Percentiles rank a stretch among this genome's conserved stretches.
phyloP scores from a whole-genome alignment of 2,888 invertebrate species.

The Tipula vernalis region DNA sequence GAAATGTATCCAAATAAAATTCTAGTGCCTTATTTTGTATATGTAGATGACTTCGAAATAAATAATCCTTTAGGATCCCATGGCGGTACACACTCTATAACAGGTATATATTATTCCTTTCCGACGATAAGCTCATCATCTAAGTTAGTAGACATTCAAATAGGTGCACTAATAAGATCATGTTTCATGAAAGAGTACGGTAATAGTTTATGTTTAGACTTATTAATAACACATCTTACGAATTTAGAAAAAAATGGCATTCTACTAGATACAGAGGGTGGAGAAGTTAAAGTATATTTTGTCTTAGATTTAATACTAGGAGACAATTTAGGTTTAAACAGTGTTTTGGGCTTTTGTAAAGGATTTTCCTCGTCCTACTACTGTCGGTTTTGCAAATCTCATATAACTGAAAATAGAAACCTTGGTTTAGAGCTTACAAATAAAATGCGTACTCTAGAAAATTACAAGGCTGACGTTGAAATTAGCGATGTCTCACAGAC shows the following conservation, averaged over 20 bases:
- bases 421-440: conserved; percentile 16
- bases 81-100: conserved; percentile 8
- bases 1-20: not conserved
- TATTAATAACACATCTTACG: conserved; percentile 17
- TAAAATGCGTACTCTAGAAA: conserved; percentile 17
- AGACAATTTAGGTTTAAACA: conserved; percentile 15
- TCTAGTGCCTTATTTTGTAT: not conserved
- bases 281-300: conserved; percentile 14
- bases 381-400: conserved; percentile 22
- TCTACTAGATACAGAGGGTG: conserved; percentile 14
- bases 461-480: conserved; percentile 17
- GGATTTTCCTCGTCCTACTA: conserved; percentile 19
- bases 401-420: conserved; percentile 15
- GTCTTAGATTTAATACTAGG: conserved; percentile 16
- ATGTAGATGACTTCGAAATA: conserved; percentile 13
- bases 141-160: not conserved
- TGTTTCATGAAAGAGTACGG: not conserved
- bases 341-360: conserved; percentile 15
- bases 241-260: conserved; percentile 17
- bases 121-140: not conserved
- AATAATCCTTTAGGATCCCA: conserved; percentile 14
- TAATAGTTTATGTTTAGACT: conserved; percentile 20
- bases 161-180: not conserved
- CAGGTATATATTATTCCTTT: conserved; percentile 11
- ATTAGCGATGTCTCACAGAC: not conserved